These are phyloP conservation scores for Pseudotriccus pelzelni DNA, from an alignment of 2,797 vertebrate species.

Conservation along the genomic window DNA sequence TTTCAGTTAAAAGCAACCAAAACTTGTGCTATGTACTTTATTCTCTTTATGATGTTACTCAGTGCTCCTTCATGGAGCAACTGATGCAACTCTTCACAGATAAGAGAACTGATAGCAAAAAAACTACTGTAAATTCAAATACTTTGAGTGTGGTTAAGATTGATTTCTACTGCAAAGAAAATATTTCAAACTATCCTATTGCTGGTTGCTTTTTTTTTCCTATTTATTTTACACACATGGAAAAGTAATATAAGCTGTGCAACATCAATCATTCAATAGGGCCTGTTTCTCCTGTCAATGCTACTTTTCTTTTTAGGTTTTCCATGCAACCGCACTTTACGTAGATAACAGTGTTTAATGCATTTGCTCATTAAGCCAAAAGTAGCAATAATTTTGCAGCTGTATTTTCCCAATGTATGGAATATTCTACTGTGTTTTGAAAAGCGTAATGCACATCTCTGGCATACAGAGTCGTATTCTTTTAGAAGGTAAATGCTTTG, in stretches of 20 bases:
- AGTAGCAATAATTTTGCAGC: background rate
- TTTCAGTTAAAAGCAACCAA: background rate
- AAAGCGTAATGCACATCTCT: background rate
- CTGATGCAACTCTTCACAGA: background rate
- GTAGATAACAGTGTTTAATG: background rate
- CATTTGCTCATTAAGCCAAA: background rate
- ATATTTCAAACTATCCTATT: background rate
- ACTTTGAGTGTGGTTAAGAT: background rate
- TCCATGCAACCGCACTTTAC: background rate
- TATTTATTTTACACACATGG: background rate
- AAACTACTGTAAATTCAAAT: background rate
- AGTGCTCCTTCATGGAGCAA: background rate
- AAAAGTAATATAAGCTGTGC: constrained; percentile 35
- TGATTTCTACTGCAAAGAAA: constrained; percentile 10
- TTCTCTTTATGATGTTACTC: background rate
- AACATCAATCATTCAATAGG: background rate
- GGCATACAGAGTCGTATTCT: background rate
- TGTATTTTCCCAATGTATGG: background rate
- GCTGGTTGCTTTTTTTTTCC: background rate
- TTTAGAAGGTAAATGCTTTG: background rate
- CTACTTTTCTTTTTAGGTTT: background rate
- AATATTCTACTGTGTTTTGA: background rate
- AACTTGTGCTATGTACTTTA: background rate
- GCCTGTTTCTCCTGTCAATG: background rate
- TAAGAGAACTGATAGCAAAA: background rate